Percentiles rank a stretch among this genome's conserved stretches.
Conservation (phyloP, 2,888 invertebrate species). For the Calliopum simillimum region DNA sequence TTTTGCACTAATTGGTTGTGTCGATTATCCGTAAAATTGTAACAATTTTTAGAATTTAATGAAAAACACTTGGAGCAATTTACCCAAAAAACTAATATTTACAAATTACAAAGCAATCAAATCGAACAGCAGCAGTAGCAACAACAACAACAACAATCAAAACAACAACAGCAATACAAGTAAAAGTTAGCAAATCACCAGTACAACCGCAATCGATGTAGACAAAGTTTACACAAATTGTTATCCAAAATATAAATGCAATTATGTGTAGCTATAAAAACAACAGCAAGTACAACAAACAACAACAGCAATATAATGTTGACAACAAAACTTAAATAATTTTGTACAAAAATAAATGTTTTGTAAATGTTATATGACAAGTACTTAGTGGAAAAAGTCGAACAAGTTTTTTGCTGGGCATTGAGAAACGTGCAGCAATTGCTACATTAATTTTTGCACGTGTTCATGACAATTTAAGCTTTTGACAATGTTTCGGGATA, state of each 20-base stretch:
- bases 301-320: neutral
- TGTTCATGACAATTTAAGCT: too few relatives aligned
- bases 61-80: slow-evolving; percentile 9
- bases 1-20: too few relatives aligned
- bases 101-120: slow-evolving; percentile 18
- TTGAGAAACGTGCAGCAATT: too few relatives aligned
- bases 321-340: too few relatives aligned
- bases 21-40: neutral
- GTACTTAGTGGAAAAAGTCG: too few relatives aligned
- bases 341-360: too few relatives aligned
- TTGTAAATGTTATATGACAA: too few relatives aligned
- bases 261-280: neutral
- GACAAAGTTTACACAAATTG: slow-evolving; percentile 10
- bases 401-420: too few relatives aligned
- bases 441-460: too few relatives aligned
- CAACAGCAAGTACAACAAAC: neutral
- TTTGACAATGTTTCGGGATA: too few relatives aligned
- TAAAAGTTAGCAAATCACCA: slow-evolving; percentile 7
- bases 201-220: slow-evolving; percentile 13
- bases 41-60: neutral
- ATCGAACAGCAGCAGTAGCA: slow-evolving; percentile 11
- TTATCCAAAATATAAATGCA: slow-evolving; percentile 4
- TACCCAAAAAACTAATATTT: slow-evolving; percentile 11
- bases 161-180: slow-evolving; percentile 19
- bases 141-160: neutral